Percentiles rank a stretch among this genome's conserved stretches.
These are phyloP conservation scores for Pegoplata infirma DNA, from an alignment of 2,888 invertebrate genomes.

Conservation along the genomic window DNA sequence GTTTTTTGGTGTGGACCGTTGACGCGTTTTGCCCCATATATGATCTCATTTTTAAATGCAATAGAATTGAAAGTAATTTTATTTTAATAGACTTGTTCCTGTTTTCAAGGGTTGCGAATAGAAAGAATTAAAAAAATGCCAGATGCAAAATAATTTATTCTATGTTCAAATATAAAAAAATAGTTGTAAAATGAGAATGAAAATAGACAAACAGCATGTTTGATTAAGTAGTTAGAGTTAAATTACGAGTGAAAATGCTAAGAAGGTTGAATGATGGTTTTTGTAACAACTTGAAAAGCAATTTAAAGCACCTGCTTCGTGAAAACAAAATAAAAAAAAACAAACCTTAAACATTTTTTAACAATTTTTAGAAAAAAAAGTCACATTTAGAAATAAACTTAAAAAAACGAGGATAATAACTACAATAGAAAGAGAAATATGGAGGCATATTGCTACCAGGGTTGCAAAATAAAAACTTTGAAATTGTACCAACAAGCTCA, in stretches of 20 bases:
- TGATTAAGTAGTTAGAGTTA: conserved; percentile 49
- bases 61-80: conserved; percentile 35
- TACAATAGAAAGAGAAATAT: background rate
- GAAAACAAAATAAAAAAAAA: conserved; percentile 16
- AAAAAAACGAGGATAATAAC: background rate
- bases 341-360: conserved; percentile 14
- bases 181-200: conserved; percentile 9
- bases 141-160: conserved; percentile 48
- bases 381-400: background rate
- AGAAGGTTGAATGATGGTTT: conserved; percentile 22
- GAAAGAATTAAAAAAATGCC: conserved; percentile 42
- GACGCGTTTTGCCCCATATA: too few relatives aligned
- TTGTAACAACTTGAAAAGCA: conserved; percentile 51
- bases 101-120: conserved; percentile 7
- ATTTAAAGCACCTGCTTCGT: conserved; percentile 53
- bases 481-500: too few relatives aligned
- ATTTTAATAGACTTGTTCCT: conserved; percentile 38
- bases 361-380: background rate
- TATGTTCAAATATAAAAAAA: conserved; percentile 23
- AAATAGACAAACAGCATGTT: conserved; percentile 55
- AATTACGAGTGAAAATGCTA: background rate
- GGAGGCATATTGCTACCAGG: background rate
- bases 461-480: too few relatives aligned
- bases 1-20: too few relatives aligned
- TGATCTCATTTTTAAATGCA: too few relatives aligned